Evolutionary conservation across 2,113 vertebrate genomes (phyloP), one percentile per base, ranked within the genome.

Genomic region (Eurystomus gularis): DNA sequence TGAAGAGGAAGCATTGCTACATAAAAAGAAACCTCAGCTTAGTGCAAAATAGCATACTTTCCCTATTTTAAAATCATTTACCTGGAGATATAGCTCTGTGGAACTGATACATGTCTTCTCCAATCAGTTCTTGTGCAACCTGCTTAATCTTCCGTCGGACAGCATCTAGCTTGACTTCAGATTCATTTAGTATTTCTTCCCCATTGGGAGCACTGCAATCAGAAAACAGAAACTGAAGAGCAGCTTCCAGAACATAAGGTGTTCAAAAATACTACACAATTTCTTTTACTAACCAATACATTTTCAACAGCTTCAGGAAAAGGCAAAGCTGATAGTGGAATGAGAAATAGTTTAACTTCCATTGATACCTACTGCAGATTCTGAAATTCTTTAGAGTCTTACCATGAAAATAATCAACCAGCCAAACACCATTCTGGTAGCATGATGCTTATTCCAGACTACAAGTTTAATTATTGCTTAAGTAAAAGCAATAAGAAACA

Each of bases 101-200:
- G 90, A 99, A 99, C 72, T 99, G 99, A 96, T 99, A 97, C 96
- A 99, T 97, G 88, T 99, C 99, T 87, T 99, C 99, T 95, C 99
- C 99, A 90, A 98, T 97, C 37, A 99, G 97, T 90, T 99, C 99
- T 55, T 99, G 98, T 4, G 99, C 99, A 79, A 99, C 98, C 78
- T 98, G 99, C 44, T 98, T 97, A 61, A 99, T 99, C 96, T 99
- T 99, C 95, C 98, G 98, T 85, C 99, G 98, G 90, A 99, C 99
- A 49, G 85, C 97, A 71, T 99, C 98, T 95, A 99, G 97, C 75
- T 99, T 99, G 29, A 91, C 64, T 25, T 99, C 99, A n/a, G 99
- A 98, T 88, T 99, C 99, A 37, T 86, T 98, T 39, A 99, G 46
- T 96, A 99, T 94, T 39, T 98, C 98, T 83, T 99, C 99, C 49